These are phyloP conservation scores for Synaphobranchus kaupii DNA, from an alignment of 2,797 vertebrate species.

Conservation along the genomic window DNA sequence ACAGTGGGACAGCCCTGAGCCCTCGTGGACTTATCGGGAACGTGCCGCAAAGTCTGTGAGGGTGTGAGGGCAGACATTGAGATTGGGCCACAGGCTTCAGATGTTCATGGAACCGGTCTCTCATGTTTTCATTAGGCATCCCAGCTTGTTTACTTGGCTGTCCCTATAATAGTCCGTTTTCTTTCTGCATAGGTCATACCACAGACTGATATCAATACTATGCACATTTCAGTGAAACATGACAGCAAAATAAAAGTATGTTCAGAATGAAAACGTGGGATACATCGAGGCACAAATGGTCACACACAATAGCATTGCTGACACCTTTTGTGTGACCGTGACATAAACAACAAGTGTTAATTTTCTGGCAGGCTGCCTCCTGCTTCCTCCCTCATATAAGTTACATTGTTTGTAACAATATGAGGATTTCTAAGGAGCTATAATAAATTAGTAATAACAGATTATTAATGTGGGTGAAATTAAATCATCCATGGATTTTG, in stretches of 20 bases:
- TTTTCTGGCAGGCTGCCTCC: background rate
- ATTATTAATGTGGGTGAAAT: conserved; percentile 11
- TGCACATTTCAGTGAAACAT: background rate
- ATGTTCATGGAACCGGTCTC: no score
- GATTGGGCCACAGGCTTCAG: no score
- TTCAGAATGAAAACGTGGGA: background rate
- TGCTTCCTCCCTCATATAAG: background rate
- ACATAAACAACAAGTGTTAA: background rate
- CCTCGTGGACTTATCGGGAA: no score
- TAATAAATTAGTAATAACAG: conserved; percentile 2
- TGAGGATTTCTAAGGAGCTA: background rate
- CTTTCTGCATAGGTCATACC: background rate
- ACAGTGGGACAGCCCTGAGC: no score
- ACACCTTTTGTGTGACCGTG: background rate
- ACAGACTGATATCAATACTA: background rate
- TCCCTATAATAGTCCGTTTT: background rate
- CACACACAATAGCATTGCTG: background rate
- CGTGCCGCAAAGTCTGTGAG: no score
- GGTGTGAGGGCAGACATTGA: no score
- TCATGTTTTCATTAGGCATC: background rate
- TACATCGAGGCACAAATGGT: background rate
- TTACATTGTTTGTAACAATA: background rate
- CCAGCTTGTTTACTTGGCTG: background rate
- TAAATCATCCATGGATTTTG: background rate
- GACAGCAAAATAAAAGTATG: background rate